Base-by-base conservation (phyloP, 2,797 vertebrate species). In the Clarias laeviceps region DNA sequence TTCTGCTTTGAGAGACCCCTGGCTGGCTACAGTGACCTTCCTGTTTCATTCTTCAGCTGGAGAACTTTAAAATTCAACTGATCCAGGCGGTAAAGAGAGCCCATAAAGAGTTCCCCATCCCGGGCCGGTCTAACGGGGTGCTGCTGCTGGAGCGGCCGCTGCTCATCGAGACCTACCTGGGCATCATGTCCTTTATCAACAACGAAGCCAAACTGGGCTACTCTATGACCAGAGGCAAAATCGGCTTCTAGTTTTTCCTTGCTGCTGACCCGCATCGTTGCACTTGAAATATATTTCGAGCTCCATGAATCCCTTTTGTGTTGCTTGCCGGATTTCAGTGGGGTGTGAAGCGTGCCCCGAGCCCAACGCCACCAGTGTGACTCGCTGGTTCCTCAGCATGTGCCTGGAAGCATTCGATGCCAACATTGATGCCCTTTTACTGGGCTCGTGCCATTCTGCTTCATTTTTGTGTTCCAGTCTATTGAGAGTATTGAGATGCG, bases 131-230 rank as follows among this genome's bases (percentile, higher is more conserved):
- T 0, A 95, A 92, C 0, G 95, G 96, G 0, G 97, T 99, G 40
- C 94, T 99, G 83, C 96, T 99, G 89, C 89, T 99, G 91, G 98
- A 99, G 85, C 91, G 95, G 1, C 97, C 97, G 7, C 96, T 99
- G 8, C 95, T 98, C 88, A 99, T 99, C 0, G 97, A 99, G 94
- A 99, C 98, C 84, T 99, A 99, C 84, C 92, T 99, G 92, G 98
- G 98, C 5, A 87, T 99, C 62, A 96, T 99, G 97, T 99, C 98
- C 90, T 98, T 99, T 94, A 97, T 99, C 93, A 99, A 98, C 95
- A 99, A 99, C 0, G 97, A 99, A 91, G 98, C 98, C 85, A 99
- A 99, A 86, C 91, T 99, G 72, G 98, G 97, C 78, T 99, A 99
- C 86, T 97, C 98, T 86, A 99, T 99, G 96, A 97, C 97, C 12